A percentile compares a stretch with the other conserved stretches of the same genome.
Conservation (phyloP, 1,140 invertebrate genomes). For the Monomorium pharaonis region DNA sequence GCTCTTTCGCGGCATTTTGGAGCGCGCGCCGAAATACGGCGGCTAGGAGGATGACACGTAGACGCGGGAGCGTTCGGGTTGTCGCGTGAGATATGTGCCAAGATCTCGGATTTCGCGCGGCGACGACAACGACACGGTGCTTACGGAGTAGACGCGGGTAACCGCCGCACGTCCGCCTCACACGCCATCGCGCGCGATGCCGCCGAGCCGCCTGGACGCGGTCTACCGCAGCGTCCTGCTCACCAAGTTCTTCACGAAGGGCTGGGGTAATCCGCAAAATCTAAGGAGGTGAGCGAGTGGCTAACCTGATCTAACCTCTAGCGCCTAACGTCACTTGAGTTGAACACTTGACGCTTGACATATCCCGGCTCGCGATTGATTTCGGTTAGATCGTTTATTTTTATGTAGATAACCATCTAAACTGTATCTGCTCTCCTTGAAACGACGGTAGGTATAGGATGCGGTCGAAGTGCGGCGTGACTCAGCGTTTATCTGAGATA, state of each 20-base stretch:
- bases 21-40: background rate
- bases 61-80: background rate
- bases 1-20: background rate
- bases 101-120: background rate
- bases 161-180: too few relatives aligned
- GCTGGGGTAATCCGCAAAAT: slow-evolving; percentile 97
- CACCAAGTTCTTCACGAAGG: slow-evolving; percentile 97
- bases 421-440: background rate
- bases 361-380: background rate
- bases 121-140: background rate
- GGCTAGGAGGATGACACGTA: background rate
- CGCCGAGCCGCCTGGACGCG: slow-evolving; percentile 92
- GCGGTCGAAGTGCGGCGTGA: background rate
- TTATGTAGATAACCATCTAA: background rate
- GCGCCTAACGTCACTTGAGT: background rate
- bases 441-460: background rate
- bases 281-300: slow-evolving; percentile 90
- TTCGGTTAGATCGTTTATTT: background rate
- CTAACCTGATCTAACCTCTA: slow-evolving; percentile 26
- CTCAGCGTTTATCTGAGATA: background rate
- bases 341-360: background rate
- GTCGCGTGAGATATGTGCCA: background rate
- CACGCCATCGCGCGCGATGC: too few relatives aligned
- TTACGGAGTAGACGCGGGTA: too few relatives aligned
- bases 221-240: slow-evolving; percentile 95